phyloP scores from a whole-genome alignment of 2,113 vertebrate genomes.

The Perccottus glenii region DNA sequence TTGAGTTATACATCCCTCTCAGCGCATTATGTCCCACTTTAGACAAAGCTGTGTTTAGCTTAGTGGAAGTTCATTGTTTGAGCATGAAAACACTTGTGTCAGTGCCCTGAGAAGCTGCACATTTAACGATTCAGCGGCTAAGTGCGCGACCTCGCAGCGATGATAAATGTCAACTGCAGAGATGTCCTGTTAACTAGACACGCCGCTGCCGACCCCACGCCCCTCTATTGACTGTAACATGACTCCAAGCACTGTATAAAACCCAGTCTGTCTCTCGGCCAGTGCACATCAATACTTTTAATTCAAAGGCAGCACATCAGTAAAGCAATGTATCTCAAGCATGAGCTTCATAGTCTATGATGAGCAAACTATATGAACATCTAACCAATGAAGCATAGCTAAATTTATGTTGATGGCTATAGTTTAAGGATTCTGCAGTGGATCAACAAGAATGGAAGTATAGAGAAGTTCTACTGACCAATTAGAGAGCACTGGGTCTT shows the following conservation, averaged over 20 bases:
- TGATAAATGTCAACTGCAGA: conserved; percentile 78
- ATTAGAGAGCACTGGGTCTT: no score
- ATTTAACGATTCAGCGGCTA: conserved; percentile 69
- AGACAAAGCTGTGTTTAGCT: conserved; percentile 66
- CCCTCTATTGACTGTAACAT: conserved; percentile 71
- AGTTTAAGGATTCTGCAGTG: no score
- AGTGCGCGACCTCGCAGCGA: conserved; percentile 72
- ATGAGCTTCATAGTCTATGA: no score
- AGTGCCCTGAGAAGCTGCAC: conserved; percentile 54
- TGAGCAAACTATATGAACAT: no score
- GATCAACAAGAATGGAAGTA: no score
- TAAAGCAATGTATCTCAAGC: no score
- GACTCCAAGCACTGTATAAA: conserved; percentile 57
- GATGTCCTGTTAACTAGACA: conserved; percentile 69
- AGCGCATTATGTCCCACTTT: conserved; percentile 66
- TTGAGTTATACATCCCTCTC: conserved; percentile 41
- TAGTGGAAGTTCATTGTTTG: conserved; percentile 66
- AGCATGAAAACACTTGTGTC: conserved; percentile 74
- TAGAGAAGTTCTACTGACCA: no score
- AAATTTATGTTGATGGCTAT: no score
- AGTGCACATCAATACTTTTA: no score
- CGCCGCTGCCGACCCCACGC: conserved; percentile 69
- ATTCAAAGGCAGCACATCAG: no score
- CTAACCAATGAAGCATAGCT: no score
- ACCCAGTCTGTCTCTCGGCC: conserved; percentile 23